Conservation (phyloP, 2,797 vertebrate genomes). For the Galaxias olidus region DNA sequence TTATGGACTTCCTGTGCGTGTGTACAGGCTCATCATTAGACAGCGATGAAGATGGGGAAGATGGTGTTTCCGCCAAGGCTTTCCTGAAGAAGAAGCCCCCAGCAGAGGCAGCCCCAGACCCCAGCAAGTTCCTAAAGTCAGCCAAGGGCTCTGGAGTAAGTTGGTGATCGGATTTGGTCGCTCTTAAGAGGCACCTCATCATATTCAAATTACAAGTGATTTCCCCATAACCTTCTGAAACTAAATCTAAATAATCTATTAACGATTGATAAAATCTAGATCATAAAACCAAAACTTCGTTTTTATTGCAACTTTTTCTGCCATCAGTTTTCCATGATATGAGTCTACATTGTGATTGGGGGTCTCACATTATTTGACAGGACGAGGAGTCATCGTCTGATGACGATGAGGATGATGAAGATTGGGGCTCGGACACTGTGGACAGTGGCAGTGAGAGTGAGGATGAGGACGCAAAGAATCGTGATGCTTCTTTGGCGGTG, state of each 20-base stretch:
- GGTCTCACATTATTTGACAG: conserved; percentile 29
- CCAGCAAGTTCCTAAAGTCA: conserved; percentile 80
- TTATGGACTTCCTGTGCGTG: no score
- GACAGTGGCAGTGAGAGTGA: conserved; percentile 84
- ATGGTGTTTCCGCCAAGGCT: conserved; percentile 70
- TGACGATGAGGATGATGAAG: conserved; percentile 83
- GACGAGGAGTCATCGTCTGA: conserved; percentile 82
- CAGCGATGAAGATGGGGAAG: conserved; percentile 68
- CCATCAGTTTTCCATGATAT: no score
- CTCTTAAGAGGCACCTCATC: not conserved
- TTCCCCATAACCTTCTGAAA: no score
- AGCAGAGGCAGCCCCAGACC: conserved; percentile 68
- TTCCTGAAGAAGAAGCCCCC: conserved; percentile 88
- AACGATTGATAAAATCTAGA: no score
- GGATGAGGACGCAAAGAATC: conserved; percentile 78
- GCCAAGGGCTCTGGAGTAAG: conserved; percentile 81
- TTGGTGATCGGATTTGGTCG: no score
- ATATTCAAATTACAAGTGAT: no score
- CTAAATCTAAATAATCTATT: no score
- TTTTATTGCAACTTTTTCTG: no score
- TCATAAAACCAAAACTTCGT: no score
- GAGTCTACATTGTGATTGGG: no score
- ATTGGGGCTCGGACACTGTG: conserved; percentile 82
- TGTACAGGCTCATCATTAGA: conserved; percentile 69
- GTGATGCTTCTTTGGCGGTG: conserved; percentile 72